Percentiles rank a stretch among this genome's conserved stretches.
phyloP scores from a whole-genome alignment of 2,797 vertebrate genomes.

The Sebastes miniatus region DNA sequence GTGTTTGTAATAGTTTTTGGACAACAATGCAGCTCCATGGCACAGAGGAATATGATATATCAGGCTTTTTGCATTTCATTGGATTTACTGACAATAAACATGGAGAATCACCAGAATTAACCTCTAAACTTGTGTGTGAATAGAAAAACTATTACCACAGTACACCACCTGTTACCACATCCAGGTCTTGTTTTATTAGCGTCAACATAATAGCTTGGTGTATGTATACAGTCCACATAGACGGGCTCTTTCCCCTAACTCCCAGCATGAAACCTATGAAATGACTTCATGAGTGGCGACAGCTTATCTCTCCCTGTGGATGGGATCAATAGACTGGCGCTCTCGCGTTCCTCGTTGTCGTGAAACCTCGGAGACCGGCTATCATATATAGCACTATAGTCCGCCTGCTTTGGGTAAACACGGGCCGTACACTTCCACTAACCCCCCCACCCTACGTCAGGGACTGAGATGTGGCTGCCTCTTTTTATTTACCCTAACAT shows the following conservation, averaged over 20 bases:
- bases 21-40: neutral
- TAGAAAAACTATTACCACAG: neutral
- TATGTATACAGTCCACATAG: slow-evolving; percentile 20
- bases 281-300: slow-evolving; percentile 79
- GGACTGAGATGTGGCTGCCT: neutral
- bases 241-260: neutral
- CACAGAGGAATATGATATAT: neutral
- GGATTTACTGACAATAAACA: neutral
- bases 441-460: neutral
- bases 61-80: neutral
- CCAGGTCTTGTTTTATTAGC: slow-evolving; percentile 33
- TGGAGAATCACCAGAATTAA: neutral
- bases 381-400: slow-evolving; percentile 37
- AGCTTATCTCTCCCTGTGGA: slow-evolving; percentile 81
- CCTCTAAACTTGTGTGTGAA: neutral
- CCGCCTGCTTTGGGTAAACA: slow-evolving; percentile 69
- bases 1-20: neutral
- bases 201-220: slow-evolving; percentile 27
- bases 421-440: neutral
- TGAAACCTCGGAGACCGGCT: slow-evolving; percentile 54
- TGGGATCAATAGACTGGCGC: slow-evolving; percentile 81
- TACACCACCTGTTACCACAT: neutral
- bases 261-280: slow-evolving; percentile 65
- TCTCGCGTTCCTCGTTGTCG: slow-evolving; percentile 65
- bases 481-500: neutral